phyloP scores from a whole-genome alignment of 1,140 invertebrate genomes.

The Caligus rogercresseyi region DNA sequence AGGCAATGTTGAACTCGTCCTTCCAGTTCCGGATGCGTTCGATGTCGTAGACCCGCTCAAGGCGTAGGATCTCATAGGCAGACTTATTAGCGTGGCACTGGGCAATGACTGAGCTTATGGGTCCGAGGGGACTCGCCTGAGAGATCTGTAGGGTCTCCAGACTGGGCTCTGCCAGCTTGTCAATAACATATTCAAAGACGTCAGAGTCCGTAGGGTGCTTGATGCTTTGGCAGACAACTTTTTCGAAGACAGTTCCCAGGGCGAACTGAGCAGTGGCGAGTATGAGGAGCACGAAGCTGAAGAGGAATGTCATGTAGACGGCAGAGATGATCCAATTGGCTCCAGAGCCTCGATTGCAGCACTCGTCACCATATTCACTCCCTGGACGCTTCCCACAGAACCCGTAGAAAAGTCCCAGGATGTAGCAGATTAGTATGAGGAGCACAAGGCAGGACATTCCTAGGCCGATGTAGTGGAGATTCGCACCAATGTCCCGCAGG shows the following conservation, averaged over 20 bases:
- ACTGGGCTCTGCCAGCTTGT: not conserved
- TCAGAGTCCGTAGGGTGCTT: constrained; percentile 13
- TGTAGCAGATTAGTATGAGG: constrained; percentile 13
- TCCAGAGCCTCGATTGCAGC: constrained; percentile 14
- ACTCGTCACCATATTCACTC: constrained; percentile 12
- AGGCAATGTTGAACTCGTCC: constrained; percentile 9
- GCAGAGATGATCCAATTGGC: constrained; percentile 18
- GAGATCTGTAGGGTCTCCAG: not conserved
- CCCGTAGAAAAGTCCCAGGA: constrained; percentile 17
- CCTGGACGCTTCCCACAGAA: constrained; percentile 17
- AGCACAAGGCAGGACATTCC: constrained; percentile 12
- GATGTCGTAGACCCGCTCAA: constrained; percentile 13
- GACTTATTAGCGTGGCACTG: constrained; percentile 15
- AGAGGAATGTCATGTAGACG: constrained; percentile 15
- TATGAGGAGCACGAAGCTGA: constrained; percentile 10
- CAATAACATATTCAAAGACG: not conserved
- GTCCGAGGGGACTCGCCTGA: not conserved
- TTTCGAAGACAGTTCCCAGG: constrained; percentile 3
- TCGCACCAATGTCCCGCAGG: not conserved
- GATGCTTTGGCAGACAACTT: constrained; percentile 7
- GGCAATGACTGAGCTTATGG: not conserved
- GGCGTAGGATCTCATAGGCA: constrained; percentile 1
- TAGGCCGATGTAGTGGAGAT: constrained; percentile 17
- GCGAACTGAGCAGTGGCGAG: constrained; percentile 14
- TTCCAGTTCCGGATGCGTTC: constrained; percentile 6